Conservation (phyloP, 2,797 vertebrate genomes). For the Coregonus ussuriensis region DNA sequence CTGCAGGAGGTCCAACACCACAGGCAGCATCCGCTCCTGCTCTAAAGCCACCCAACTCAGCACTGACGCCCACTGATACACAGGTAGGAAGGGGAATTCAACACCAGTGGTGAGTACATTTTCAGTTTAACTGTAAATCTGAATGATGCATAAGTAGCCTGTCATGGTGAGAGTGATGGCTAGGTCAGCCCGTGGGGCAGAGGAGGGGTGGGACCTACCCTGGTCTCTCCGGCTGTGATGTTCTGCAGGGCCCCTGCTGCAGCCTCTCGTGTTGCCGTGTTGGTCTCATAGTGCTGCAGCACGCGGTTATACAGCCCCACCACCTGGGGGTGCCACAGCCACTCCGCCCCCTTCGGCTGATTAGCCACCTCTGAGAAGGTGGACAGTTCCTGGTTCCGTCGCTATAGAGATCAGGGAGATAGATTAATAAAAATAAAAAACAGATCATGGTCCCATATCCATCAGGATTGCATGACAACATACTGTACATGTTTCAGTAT, state of each 20-base stretch:
- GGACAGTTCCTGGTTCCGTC: slow-evolving; percentile 79
- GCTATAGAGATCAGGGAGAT: slow-evolving; percentile 40
- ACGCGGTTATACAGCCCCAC: slow-evolving; percentile 86
- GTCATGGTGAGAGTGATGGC: neutral
- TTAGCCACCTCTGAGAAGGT: slow-evolving; percentile 86
- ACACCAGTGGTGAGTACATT: neutral
- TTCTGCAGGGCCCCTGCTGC: slow-evolving; percentile 92
- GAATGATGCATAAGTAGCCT: neutral
- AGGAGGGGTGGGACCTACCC: slow-evolving; percentile 71
- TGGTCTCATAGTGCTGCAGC: slow-evolving; percentile 83
- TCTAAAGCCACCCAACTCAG: slow-evolving; percentile 87
- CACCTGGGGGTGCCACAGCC: slow-evolving; percentile 94
- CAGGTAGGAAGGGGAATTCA: neutral
- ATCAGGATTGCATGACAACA: neutral
- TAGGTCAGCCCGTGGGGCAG: neutral
- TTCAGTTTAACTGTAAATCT: neutral
- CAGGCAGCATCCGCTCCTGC: slow-evolving; percentile 90
- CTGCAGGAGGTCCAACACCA: slow-evolving; percentile 86
- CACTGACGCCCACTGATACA: slow-evolving; percentile 85
- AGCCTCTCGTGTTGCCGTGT: slow-evolving; percentile 83
- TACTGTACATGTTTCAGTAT: slow-evolving; percentile 11
- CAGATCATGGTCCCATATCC: neutral
- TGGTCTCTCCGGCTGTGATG: slow-evolving; percentile 88
- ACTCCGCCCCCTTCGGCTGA: slow-evolving; percentile 89
- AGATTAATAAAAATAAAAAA: neutral